Percentiles rank a stretch among this genome's conserved stretches.
These are phyloP conservation scores for Drosophila subobscura DNA, from an alignment of 1,140 invertebrate genomes.

Conservation along the genomic window DNA sequence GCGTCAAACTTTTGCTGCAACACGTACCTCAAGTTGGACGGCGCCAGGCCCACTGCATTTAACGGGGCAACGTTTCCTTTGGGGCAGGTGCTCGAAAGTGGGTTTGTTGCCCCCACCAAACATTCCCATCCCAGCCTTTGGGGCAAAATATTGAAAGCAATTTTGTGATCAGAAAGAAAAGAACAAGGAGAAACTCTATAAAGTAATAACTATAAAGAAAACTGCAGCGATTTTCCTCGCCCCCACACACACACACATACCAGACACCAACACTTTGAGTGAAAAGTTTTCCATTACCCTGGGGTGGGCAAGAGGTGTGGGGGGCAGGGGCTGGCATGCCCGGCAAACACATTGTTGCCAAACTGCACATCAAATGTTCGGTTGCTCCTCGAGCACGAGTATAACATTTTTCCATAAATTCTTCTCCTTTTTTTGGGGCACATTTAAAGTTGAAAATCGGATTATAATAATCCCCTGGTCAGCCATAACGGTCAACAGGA, in stretches of 20 bases:
- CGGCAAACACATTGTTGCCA: constrained; percentile 46
- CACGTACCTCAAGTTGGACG: constrained; percentile 67
- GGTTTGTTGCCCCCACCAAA: constrained; percentile 46
- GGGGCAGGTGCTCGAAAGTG: constrained; percentile 63
- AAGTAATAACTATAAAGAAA: constrained; percentile 80
- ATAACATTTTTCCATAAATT: constrained; percentile 44
- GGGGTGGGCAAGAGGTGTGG: background rate
- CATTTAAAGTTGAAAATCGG: constrained; percentile 69
- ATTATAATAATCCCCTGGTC: constrained; percentile 72
- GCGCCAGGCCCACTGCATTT: constrained; percentile 45
- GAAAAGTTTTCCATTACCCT: constrained; percentile 57
- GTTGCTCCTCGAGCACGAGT: background rate
- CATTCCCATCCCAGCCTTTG: constrained; percentile 12
- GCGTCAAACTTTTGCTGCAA: constrained; percentile 78
- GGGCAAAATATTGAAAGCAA: constrained; percentile 72
- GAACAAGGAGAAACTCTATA: constrained; percentile 62
- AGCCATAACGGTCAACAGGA: constrained; percentile 30
- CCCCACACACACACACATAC: constrained; percentile 23
- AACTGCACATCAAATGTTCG: constrained; percentile 50
- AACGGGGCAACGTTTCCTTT: constrained; percentile 25
- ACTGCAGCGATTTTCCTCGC: constrained; percentile 62
- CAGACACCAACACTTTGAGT: constrained; percentile 8
- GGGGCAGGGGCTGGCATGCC: constrained; percentile 8
- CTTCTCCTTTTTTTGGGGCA: constrained; percentile 20
- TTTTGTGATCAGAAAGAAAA: constrained; percentile 71